A percentile compares a stretch with the other conserved stretches of the same genome.
phyloP scores from a whole-genome alignment of 2,797 vertebrate species.

The Rhinoraja longicauda region DNA sequence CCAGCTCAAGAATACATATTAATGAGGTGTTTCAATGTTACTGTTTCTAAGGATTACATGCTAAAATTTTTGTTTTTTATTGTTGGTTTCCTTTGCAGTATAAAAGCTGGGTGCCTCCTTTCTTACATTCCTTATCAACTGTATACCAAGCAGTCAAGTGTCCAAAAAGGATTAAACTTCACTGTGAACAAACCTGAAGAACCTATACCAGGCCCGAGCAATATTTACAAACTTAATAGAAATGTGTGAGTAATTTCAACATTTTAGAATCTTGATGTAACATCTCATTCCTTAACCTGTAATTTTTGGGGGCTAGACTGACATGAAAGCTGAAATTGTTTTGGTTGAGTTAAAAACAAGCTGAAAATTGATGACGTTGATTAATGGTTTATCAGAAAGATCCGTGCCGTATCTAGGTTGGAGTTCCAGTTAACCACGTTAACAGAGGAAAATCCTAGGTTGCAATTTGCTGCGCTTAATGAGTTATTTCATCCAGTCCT shows the following conservation, averaged over 20 bases:
- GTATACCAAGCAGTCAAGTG: constrained; percentile 74
- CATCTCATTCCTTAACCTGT: not conserved
- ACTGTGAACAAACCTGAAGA: constrained; percentile 64
- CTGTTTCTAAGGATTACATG: not conserved
- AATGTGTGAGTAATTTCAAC: constrained; percentile 72
- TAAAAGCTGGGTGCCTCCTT: constrained; percentile 84
- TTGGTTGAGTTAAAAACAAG: not conserved
- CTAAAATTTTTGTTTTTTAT: constrained; percentile 40
- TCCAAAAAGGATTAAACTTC: constrained; percentile 75
- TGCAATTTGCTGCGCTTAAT: not conserved
- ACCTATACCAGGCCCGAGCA: constrained; percentile 62
- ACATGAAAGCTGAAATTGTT: not conserved
- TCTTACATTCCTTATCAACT: constrained; percentile 85
- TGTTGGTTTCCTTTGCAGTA: constrained; percentile 56
- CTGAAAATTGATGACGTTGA: not conserved
- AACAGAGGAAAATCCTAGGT: not conserved
- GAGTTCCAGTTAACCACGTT: not conserved
- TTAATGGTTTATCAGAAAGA: not conserved
- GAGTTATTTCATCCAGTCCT: not conserved
- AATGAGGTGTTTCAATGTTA: not conserved
- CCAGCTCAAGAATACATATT: too few species aligned
- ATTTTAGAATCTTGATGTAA: constrained; percentile 18
- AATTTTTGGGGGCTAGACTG: not conserved
- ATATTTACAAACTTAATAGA: constrained; percentile 60
- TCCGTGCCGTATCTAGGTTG: not conserved